Evolutionary conservation across 1,140 invertebrate species (phyloP), one percentile per base, ranked within the genome.

Genomic region (Aradophagus sp.): DNA sequence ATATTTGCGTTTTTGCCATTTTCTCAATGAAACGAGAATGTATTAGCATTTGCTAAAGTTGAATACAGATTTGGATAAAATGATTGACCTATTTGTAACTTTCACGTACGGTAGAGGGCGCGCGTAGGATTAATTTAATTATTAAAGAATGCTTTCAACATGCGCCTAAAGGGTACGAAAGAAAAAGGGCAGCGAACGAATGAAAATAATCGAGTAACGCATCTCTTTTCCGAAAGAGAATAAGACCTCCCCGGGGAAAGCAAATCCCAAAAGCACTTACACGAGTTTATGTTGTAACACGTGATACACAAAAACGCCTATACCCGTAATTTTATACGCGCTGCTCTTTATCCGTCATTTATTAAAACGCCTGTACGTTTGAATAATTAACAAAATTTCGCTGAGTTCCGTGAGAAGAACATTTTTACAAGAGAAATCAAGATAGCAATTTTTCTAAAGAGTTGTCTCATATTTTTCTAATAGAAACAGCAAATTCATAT

Each of bases 101-200:
- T 23, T 55, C 48, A 62, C 8, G 44, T 35, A 27, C 26, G 39
- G 15, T 55, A 32, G 50, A 61, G 56, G 27, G 56, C 29, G 50
- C 39, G 35, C 16, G 39, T 56, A 58, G 35, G 11, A 42, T 36
- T 62, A 72, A 72, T 72, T 72, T 41, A 72, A 72, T 72, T 72
- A 72, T 72, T 72, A 66, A 72, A 66, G 59, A 65, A 72, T 72
- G 69, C 69, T 72, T 72, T 72, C 50, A 72, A 39, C 69, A 11
- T 47, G 53, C 47, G 53, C 47, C 53, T 27, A 29, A 55, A 61
- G 61, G 55, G 61, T 56, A 61, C 27, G 38, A 66, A 71, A 55
- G 48, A n/a, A n/a, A 61, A 66, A 61, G 69, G 62, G 42, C 61
- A 56, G 29, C 17, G 38, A 62, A 66, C 38, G 52, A 62, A 56